A percentile compares a stretch with the other conserved stretches of the same genome.
phyloP scores from a whole-genome alignment of 2,797 vertebrate genomes.

The Trematomus bernacchii region DNA sequence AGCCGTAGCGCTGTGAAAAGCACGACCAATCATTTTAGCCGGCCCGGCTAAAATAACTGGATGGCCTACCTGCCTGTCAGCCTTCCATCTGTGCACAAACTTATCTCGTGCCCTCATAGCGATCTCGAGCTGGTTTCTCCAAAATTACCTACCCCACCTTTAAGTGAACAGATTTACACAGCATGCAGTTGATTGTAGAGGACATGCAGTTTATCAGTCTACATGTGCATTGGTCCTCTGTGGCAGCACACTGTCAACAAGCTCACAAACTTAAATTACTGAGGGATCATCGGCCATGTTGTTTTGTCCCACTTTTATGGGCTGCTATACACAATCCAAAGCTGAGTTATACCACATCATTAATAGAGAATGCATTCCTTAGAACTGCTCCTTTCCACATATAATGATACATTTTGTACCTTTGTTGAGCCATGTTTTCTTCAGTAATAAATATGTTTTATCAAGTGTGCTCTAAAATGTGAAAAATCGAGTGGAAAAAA shows the following conservation, averaged over 20 bases:
- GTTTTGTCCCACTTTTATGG: not conserved
- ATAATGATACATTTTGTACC: not conserved
- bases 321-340: not conserved
- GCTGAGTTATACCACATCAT: not conserved
- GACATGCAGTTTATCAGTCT: not conserved
- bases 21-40: too few species aligned
- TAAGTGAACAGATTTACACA: not conserved
- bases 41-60: too few species aligned
- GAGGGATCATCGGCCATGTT: not conserved
- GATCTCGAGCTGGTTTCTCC: too few species aligned
- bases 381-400: not conserved
- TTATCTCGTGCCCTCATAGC: too few species aligned
- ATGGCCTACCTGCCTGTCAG: too few species aligned
- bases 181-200: not conserved
- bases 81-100: too few species aligned
- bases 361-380: not conserved
- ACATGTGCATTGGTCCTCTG: not conserved
- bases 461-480: not conserved
- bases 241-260: not conserved
- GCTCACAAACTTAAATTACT: too few species aligned
- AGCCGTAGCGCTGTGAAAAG: too few species aligned
- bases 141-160: too few species aligned
- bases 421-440: not conserved
- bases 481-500: not conserved
- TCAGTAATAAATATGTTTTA: not conserved